Conservation (phyloP, 2,113 vertebrate species). For the Miniopterus natalensis region DNA sequence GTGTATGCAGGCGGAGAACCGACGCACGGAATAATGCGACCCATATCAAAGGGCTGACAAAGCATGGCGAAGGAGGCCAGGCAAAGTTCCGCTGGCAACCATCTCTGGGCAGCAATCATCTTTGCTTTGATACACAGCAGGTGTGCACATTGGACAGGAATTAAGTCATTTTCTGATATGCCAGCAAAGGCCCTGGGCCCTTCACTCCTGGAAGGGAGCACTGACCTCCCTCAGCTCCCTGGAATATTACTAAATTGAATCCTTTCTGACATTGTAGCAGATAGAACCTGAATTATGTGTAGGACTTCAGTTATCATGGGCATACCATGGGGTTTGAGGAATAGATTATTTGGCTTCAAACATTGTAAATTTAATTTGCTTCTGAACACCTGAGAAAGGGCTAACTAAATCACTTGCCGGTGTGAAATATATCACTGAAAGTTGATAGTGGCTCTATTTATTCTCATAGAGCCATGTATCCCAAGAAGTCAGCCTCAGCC, state of each 20-base stretch:
- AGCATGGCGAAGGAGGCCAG: not conserved
- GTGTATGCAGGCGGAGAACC: constrained; percentile 40
- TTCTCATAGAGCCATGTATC: not conserved
- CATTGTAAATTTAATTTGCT: constrained; percentile 76
- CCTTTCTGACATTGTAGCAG: not conserved
- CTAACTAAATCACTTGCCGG: constrained; percentile 67
- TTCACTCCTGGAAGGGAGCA: not conserved
- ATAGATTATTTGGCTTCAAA: constrained; percentile 62
- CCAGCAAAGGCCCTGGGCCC: constrained; percentile 46
- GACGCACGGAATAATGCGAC: not conserved
- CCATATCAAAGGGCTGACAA: not conserved
- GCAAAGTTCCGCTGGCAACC: constrained; percentile 11
- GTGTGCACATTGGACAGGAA: constrained; percentile 16
- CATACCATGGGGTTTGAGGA: constrained; percentile 37
- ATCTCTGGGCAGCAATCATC: constrained; percentile 41
- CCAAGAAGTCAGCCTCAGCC: not conserved
- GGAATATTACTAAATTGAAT: constrained; percentile 51
- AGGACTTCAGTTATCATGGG: constrained; percentile 49
- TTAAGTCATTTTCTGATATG: constrained; percentile 62
- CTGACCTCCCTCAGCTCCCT: not conserved
- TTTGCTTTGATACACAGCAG: constrained; percentile 49
- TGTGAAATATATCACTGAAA: constrained; percentile 60
- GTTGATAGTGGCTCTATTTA: constrained; percentile 47
- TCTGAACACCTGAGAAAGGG: constrained; percentile 73
- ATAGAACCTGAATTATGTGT: constrained; percentile 51